Evolutionary conservation across 53 echinoderm and acorn worm genomes (phyloP).

Genomic region (Temnopleurus reevesii): DNA sequence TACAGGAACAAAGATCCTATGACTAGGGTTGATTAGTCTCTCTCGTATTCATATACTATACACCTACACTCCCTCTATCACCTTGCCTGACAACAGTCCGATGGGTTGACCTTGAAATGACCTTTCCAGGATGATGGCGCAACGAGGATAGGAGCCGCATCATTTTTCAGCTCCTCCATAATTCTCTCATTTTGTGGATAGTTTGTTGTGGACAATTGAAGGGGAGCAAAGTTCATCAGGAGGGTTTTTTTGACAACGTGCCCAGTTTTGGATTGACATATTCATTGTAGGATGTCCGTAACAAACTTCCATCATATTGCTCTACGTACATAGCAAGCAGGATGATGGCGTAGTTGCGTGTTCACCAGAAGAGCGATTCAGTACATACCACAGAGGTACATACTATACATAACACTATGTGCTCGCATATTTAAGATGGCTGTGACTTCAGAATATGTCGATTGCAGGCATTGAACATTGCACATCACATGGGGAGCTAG

Average conservation of each 20-base stretch:
- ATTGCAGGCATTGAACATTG: constrained; percentile 14
- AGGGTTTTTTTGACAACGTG: constrained; percentile 18
- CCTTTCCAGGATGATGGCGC: background rate
- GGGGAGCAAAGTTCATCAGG: background rate
- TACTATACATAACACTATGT: background rate
- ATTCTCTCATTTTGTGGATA: background rate
- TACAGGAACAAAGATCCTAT: too few species aligned
- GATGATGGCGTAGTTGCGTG: constrained; percentile 11
- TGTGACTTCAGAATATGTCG: background rate
- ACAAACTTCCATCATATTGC: background rate
- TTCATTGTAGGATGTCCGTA: background rate
- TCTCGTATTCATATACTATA: background rate
- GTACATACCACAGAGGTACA: too few species aligned
- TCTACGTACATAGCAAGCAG: background rate
- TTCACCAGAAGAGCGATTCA: background rate
- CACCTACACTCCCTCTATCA: background rate
- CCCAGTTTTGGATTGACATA: background rate
- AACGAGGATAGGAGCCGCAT: background rate
- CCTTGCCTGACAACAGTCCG: background rate
- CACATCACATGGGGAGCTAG: background rate
- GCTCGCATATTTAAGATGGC: background rate
- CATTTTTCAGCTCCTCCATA: background rate
- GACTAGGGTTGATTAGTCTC: background rate
- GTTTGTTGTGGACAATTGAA: constrained; percentile 15
- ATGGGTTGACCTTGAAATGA: constrained; percentile 20